A percentile compares a stretch with the other conserved stretches of the same genome.
phyloP scores from a whole-genome alignment of 2,797 vertebrate genomes.

The Hydrophis major region DNA sequence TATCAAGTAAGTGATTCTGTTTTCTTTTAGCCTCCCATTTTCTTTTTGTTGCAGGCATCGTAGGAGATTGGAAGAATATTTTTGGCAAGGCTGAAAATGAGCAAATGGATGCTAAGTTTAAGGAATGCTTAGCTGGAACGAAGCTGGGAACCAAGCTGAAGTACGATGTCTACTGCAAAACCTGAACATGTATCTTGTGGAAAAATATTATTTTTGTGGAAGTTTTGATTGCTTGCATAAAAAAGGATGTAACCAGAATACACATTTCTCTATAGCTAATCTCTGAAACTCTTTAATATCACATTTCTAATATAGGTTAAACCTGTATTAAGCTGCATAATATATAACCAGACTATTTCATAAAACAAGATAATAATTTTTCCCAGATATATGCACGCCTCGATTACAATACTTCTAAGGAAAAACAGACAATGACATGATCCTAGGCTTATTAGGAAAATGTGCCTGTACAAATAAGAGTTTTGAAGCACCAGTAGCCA shows the following conservation, averaged over 20 bases:
- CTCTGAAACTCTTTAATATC: neutral
- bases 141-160: constrained; percentile 71
- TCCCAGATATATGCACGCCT: neutral
- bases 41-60: constrained; percentile 63
- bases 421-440: neutral
- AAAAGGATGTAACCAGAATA: constrained; percentile 16
- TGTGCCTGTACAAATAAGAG: neutral
- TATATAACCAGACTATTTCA: neutral
- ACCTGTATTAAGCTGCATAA: neutral
- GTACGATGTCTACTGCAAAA: constrained; percentile 71
- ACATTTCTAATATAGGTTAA: neutral
- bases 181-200: constrained; percentile 35
- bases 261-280: neutral
- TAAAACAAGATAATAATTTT: neutral
- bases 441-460: neutral
- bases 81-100: constrained; percentile 73
- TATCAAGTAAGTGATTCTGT: neutral
- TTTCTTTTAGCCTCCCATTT: constrained; percentile 4
- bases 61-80: constrained; percentile 78
- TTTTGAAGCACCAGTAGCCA: neutral
- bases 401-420: neutral
- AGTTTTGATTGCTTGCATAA: constrained; percentile 15
- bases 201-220: neutral
- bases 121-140: constrained; percentile 69
- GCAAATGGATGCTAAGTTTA: constrained; percentile 76